phyloP scores from a whole-genome alignment of 2,797 vertebrate genomes.

The Cyprinodon diabolis region DNA sequence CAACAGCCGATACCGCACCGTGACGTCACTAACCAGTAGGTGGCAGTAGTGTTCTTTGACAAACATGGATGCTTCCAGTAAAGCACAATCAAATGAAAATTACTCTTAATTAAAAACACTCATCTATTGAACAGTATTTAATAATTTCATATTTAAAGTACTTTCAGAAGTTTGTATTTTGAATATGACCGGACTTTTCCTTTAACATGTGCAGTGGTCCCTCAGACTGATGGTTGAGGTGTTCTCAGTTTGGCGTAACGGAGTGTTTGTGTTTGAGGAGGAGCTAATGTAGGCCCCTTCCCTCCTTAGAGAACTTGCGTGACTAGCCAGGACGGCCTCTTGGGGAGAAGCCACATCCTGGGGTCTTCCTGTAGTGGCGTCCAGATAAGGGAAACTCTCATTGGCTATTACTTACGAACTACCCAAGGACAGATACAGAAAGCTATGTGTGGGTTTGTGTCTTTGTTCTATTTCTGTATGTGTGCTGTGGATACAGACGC shows the following conservation, averaged over 20 bases:
- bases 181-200: background rate
- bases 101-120: too few relatives aligned
- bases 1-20: too few relatives aligned
- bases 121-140: too few relatives aligned
- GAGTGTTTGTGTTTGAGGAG: slow-evolving; percentile 17
- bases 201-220: background rate
- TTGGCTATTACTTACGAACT: slow-evolving; percentile 60
- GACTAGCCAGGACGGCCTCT: slow-evolving; percentile 64
- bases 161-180: too few relatives aligned
- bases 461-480: slow-evolving; percentile 23
- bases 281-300: slow-evolving; percentile 27
- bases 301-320: slow-evolving; percentile 65
- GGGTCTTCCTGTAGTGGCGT: slow-evolving; percentile 72
- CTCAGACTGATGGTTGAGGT: background rate
- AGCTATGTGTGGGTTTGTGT: slow-evolving; percentile 1
- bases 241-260: background rate
- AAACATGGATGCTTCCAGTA: too few relatives aligned
- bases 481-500: slow-evolving; percentile 33
- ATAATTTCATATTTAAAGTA: too few relatives aligned
- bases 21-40: too few relatives aligned
- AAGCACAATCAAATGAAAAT: too few relatives aligned
- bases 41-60: too few relatives aligned
- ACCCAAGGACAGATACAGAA: slow-evolving; percentile 45
- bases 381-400: slow-evolving; percentile 72
- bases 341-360: slow-evolving; percentile 74